These are phyloP conservation scores for Tipula lateralis DNA, from an alignment of 2,888 invertebrate genomes.

Conservation along the genomic window DNA sequence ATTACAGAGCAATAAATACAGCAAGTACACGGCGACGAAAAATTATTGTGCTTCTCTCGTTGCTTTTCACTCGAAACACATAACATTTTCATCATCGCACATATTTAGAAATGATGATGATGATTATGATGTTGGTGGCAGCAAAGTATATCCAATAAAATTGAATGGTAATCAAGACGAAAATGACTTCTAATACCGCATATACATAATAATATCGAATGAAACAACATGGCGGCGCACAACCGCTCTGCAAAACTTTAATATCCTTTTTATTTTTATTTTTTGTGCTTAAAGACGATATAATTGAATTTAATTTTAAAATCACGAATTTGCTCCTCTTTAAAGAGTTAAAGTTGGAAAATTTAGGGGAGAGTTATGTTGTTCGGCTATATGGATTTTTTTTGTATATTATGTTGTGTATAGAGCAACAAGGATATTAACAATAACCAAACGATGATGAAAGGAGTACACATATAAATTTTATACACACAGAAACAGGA, in stretches of 20 bases:
- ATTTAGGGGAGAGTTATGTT: not conserved
- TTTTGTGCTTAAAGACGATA: not conserved
- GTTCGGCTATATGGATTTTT: not conserved
- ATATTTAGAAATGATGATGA: not conserved
- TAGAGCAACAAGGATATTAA: conserved; percentile 19
- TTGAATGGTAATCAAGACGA: not conserved
- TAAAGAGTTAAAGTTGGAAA: not conserved
- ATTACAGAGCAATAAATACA: conserved; percentile 26
- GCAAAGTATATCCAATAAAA: not conserved
- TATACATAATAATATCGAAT: not conserved
- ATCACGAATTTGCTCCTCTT: not conserved
- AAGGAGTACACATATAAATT: conserved; percentile 1
- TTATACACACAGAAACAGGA: not conserved
- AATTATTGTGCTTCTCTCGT: conserved; percentile 26
- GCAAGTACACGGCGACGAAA: conserved; percentile 25
- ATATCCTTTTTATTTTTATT: not conserved
- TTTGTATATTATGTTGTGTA: not conserved
- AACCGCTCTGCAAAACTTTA: not conserved
- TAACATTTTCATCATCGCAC: not conserved
- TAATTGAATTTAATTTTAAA: conserved; percentile 19
- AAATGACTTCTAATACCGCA: not conserved
- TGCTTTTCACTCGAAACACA: not conserved
- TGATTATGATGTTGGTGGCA: not conserved
- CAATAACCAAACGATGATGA: conserved; percentile 7
- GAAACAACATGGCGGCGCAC: not conserved